These are phyloP conservation scores for Neoitamus cyanurus DNA, from an alignment of 2,888 invertebrate genomes.

Conservation along the genomic window DNA sequence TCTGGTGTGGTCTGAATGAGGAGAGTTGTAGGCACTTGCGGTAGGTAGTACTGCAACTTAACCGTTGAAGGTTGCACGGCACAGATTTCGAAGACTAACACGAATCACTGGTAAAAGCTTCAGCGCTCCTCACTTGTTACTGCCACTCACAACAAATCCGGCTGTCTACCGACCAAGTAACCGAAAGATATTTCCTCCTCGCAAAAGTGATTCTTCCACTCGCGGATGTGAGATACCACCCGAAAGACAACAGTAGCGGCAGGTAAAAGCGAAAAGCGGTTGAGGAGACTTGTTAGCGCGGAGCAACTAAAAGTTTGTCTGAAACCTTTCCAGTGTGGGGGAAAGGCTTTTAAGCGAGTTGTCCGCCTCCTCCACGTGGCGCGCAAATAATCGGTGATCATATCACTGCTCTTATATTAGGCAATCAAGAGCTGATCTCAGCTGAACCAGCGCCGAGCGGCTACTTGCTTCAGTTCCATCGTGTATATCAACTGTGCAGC, in stretches of 20 bases:
- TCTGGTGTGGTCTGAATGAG: neutral
- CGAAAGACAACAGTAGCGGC: neutral
- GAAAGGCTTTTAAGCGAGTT: neutral
- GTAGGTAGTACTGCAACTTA: neutral
- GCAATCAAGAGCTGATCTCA: neutral
- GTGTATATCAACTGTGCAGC: neutral
- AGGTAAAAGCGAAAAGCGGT: neutral
- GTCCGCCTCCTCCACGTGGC: neutral
- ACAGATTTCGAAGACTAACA: neutral
- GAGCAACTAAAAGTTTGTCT: neutral
- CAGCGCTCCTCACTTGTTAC: neutral
- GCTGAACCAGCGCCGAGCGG: neutral
- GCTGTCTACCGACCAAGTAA: neutral
- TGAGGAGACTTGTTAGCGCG: conserved; percentile 16
- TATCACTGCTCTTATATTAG: neutral
- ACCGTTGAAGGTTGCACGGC: neutral
- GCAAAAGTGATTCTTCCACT: neutral
- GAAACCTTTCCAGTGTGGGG: conserved; percentile 10
- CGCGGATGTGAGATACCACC: neutral
- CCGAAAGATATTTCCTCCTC: neutral
- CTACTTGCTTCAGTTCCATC: neutral
- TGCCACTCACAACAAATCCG: neutral
- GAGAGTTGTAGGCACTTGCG: neutral
- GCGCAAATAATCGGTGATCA: neutral
- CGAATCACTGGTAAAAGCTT: neutral